phyloP scores from a whole-genome alignment of 2,113 vertebrate species.

The Porphyrio hochstetteri region DNA sequence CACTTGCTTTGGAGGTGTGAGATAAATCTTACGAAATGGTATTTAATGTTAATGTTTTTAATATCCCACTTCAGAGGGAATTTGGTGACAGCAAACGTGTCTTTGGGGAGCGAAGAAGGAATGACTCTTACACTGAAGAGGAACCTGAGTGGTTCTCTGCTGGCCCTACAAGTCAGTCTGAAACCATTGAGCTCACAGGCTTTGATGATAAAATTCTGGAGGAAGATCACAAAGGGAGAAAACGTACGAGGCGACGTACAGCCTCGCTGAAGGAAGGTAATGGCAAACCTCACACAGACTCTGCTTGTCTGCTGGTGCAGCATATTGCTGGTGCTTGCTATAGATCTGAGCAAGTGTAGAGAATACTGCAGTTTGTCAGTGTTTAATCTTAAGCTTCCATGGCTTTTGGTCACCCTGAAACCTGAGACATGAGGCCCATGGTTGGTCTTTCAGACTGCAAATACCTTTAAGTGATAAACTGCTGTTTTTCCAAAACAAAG shows the following conservation, averaged over 20 bases:
- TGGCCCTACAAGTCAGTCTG: slow-evolving; percentile 96
- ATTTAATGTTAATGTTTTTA: not conserved
- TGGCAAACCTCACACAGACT: not conserved
- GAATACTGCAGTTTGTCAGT: not conserved
- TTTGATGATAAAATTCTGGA: slow-evolving; percentile 96
- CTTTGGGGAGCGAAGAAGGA: slow-evolving; percentile 93
- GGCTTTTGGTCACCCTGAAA: not conserved
- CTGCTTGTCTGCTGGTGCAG: not conserved
- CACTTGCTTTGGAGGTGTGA: not conserved
- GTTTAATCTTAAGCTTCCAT: not conserved
- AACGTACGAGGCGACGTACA: slow-evolving; percentile 84
- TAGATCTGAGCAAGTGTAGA: not conserved
- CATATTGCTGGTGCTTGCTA: not conserved
- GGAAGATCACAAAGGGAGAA: slow-evolving; percentile 90
- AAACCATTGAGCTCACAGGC: slow-evolving; percentile 96
- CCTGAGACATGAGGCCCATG: not conserved
- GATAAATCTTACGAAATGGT: not conserved
- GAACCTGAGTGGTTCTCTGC: slow-evolving; percentile 98
- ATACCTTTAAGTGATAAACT: not conserved
- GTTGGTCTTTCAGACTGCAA: not conserved
- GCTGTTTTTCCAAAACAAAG: not conserved
- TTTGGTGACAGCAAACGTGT: slow-evolving; percentile 92
- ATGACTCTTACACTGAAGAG: slow-evolving; percentile 96
- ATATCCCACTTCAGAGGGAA: slow-evolving; percentile 82
- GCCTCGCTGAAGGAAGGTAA: slow-evolving; percentile 89